Percentiles rank a stretch among this genome's conserved stretches.
Evolutionary conservation across 2,113 vertebrate species (phyloP).

Genomic region (Eretmochelys imbricata): DNA sequence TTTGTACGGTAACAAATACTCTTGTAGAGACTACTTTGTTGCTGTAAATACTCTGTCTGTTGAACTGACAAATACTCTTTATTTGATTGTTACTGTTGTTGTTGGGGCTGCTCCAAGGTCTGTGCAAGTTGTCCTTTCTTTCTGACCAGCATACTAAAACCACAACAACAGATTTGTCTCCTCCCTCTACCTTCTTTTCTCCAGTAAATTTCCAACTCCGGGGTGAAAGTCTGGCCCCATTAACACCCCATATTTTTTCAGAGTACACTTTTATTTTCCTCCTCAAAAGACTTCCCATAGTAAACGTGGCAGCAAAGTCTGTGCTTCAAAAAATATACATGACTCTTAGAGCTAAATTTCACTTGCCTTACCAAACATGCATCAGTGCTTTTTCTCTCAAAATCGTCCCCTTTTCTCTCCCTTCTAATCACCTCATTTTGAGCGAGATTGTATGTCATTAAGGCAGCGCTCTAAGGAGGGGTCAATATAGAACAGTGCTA

Average conservation of each 20-base stretch:
- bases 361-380: not conserved
- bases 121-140: not conserved
- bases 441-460: not conserved
- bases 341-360: not conserved
- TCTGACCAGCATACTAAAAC: not conserved
- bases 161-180: not conserved
- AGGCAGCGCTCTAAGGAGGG: not conserved
- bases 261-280: not conserved
- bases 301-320: rapidly evolving
- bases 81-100: not conserved
- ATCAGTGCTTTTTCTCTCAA: not conserved
- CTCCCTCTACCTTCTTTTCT: rapidly evolving
- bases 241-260: not conserved
- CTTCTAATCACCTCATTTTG: rapidly evolving
- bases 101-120: not conserved
- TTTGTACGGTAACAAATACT: rapidly evolving
- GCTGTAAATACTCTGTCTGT: not conserved
- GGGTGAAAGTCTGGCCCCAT: not conserved
- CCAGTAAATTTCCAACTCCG: rapidly evolving
- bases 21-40: not conserved
- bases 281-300: not conserved
- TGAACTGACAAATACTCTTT: not conserved
- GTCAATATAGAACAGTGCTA: not conserved
- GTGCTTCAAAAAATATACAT: not conserved
- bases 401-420: not conserved